phyloP scores from a whole-genome alignment of 1,140 invertebrate genomes.

The Holcopasites calliopsidis region DNA sequence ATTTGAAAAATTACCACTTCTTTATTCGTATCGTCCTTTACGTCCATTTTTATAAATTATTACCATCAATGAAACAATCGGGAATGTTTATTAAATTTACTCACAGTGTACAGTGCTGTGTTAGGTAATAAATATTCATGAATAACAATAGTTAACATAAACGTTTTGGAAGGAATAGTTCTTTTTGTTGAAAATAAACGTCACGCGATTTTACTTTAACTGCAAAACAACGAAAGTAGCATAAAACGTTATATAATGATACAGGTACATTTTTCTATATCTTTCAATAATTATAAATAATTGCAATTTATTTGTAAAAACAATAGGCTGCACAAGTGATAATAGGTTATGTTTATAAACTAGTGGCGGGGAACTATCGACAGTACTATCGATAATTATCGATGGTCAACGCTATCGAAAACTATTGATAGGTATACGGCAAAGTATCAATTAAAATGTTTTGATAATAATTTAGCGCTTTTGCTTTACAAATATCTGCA shows the following conservation, averaged over 20 bases:
- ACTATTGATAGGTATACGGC: no score
- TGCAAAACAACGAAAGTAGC: neutral
- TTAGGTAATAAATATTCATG: neutral
- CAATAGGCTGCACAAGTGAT: neutral
- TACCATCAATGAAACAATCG: neutral
- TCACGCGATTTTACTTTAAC: neutral
- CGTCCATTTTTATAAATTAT: neutral
- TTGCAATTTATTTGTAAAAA: neutral
- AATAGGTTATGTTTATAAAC: constrained; percentile 21
- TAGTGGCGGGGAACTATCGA: neutral
- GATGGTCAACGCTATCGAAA: no score
- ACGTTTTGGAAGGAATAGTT: no score
- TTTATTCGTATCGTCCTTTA: neutral
- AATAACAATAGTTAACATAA: neutral
- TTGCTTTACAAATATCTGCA: no score
- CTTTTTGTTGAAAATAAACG: no score
- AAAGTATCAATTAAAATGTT: no score
- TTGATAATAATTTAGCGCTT: no score
- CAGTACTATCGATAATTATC: no score
- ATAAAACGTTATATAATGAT: neutral
- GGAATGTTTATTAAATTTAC: neutral
- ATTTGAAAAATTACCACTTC: constrained; percentile 1
- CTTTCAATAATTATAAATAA: neutral
- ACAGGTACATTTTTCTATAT: neutral
- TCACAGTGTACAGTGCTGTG: neutral